Evolutionary conservation across 1,140 invertebrate genomes (phyloP).

Genomic region (Hirudo medicinalis): DNA sequence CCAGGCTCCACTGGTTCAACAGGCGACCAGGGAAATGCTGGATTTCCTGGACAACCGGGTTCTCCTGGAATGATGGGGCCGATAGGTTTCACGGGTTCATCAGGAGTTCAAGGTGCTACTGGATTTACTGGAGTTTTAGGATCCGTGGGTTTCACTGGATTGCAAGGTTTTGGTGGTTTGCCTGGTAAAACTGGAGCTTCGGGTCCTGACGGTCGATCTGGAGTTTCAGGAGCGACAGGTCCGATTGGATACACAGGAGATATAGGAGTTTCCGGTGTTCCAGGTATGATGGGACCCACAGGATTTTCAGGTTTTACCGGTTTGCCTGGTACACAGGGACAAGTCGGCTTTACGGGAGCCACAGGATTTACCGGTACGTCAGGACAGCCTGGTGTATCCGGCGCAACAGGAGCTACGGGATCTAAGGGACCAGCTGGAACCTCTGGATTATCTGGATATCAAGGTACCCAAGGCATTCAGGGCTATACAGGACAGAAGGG

Average conservation of each 20-base stretch:
- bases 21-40: conserved; percentile 18
- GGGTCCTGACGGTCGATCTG: conserved; percentile 14
- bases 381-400: background rate
- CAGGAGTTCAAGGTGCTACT: conserved; percentile 17
- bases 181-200: conserved; percentile 14
- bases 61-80: conserved; percentile 11
- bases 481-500: conserved; percentile 15
- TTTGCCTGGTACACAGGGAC: conserved; percentile 8
- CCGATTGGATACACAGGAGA: background rate
- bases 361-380: conserved; percentile 11
- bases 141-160: conserved; percentile 12
- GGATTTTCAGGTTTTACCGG: conserved; percentile 21
- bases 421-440: conserved; percentile 13
- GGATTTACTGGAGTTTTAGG: conserved; percentile 16
- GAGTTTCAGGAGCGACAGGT: conserved; percentile 12
- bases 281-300: conserved; percentile 8
- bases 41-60: conserved; percentile 17
- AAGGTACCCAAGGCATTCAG: conserved; percentile 24
- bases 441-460: conserved; percentile 18
- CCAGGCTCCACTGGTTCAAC: conserved; percentile 15
- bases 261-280: background rate
- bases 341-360: conserved; percentile 12
- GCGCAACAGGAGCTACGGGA: conserved; percentile 17
- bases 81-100: conserved; percentile 16
- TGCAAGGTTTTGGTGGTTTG: conserved; percentile 2